Evolutionary conservation across 2,888 invertebrate species (phyloP), one percentile per base, ranked within the genome.

Genomic region (Coecobrya sp.): DNA sequence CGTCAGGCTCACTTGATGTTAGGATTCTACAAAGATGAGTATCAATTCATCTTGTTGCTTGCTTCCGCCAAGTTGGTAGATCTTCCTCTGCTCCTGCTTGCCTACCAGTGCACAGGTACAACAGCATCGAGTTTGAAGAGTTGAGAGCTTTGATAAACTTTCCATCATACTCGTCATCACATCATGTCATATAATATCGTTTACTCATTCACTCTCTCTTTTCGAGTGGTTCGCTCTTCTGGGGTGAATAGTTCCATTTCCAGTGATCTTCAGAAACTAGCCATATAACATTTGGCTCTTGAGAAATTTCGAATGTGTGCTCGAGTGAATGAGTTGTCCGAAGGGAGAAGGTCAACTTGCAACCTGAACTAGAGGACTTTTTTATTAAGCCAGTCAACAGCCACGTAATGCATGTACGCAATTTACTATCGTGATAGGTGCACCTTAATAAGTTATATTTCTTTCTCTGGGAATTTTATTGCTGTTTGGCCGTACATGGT

Each of bases 1-100:
- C 45, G 52, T 85, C 73, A 62, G 22, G 73, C 85, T 90, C 90
- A 90, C 76, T 90, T 90, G 42, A 90, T 65, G 85, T 42, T 79
- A 90, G 59, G 85, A 55, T 70, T 90, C 30, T 62, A 36, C 85
- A 55, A 89, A 89, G 89, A 89, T 89, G 89, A 89, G 89, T 85
- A 89, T 89, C 89, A 89, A 89, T 90, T 85, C 90, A 49, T 85
- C 76, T 79, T 55, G 42, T 27, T 36, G 82, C 22, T 89, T 84
- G 89, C 84, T 84, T 19, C 22, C 11, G 42, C 49, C 36, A 62
- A 19, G 49, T 10, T 84, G 0, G 11, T n/a, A 36, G 13, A 7
- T 0, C 8, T 45, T 85, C 13, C 62, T 16, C 45, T 8, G 62
- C 73, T 73, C 42, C 27, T 65, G 65, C 65, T 10, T n/a, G 27